A percentile compares a stretch with the other conserved stretches of the same genome.
phyloP scores from a whole-genome alignment of 2,797 vertebrate species.

The Chelon labrosus region DNA sequence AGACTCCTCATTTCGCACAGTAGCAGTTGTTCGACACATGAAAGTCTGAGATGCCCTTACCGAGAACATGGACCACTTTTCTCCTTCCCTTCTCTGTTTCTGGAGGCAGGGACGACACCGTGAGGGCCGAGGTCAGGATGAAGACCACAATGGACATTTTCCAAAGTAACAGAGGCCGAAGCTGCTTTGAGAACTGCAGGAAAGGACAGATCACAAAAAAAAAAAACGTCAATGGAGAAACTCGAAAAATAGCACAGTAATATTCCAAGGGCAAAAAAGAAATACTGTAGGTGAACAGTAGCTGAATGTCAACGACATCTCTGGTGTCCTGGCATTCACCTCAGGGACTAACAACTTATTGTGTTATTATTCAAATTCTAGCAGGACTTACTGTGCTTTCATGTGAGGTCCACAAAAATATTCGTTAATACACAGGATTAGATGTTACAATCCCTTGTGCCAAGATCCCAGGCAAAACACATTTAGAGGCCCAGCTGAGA shows the following conservation, averaged over 20 bases:
- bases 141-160: slow-evolving; percentile 54
- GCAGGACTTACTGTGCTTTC: neutral
- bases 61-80: slow-evolving; percentile 93
- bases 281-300: too few species aligned
- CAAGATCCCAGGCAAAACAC: too few species aligned
- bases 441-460: too few species aligned
- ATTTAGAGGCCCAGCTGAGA: too few species aligned
- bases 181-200: slow-evolving; percentile 61
- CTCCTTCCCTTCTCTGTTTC: slow-evolving; percentile 86
- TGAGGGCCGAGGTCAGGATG: slow-evolving; percentile 67
- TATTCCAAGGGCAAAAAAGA: neutral
- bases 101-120: slow-evolving; percentile 56
- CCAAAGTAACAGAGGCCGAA: slow-evolving; percentile 42
- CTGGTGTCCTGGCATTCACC: neutral
- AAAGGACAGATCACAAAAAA: slow-evolving; percentile 36
- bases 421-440: too few species aligned
- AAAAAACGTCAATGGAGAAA: neutral
- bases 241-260: neutral
- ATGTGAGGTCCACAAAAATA: too few species aligned
- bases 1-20: too few species aligned
- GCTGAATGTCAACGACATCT: neutral
- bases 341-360: neutral
- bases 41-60: slow-evolving; percentile 76
- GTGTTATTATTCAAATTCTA: neutral
- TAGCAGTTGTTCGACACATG: too few species aligned